Conservation (phyloP, 2,888 invertebrate species). For the Drosophila pullipes region DNA sequence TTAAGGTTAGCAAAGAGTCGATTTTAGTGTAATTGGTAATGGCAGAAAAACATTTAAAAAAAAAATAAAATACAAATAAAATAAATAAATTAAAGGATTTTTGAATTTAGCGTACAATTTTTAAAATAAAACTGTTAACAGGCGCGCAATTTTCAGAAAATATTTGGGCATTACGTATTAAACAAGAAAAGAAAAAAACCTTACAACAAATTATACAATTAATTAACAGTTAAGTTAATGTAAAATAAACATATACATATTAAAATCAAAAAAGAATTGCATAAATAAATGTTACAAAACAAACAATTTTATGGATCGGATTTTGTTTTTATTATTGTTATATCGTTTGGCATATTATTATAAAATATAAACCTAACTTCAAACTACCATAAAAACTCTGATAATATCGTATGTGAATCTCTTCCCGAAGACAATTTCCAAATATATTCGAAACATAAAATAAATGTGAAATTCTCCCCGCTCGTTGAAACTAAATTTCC, state of each 20-base stretch:
- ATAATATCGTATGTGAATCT: too few relatives aligned
- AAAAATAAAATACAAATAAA: slow-evolving; percentile 12
- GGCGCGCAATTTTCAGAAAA: slow-evolving; percentile 61
- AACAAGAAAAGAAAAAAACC: slow-evolving; percentile 27
- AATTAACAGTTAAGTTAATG: slow-evolving; percentile 62
- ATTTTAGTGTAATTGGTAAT: slow-evolving; percentile 71
- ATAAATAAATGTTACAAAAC: slow-evolving; percentile 78
- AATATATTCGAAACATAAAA: too few relatives aligned
- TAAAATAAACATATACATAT: slow-evolving; percentile 58
- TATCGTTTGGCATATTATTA: background rate
- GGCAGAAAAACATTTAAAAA: slow-evolving; percentile 32
- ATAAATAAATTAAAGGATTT: slow-evolving; percentile 12
- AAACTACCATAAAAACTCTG: background rate
- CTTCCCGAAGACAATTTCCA: too few relatives aligned
- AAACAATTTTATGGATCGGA: slow-evolving; percentile 5
- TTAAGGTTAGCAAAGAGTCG: slow-evolving; percentile 72
- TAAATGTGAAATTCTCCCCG: too few relatives aligned
- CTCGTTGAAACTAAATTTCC: too few relatives aligned
- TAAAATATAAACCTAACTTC: fast-evolving
- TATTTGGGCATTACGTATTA: slow-evolving; percentile 64
- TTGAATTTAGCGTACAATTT: slow-evolving; percentile 67
- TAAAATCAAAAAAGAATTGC: slow-evolving; percentile 55
- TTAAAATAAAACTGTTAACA: slow-evolving; percentile 60
- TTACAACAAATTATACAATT: slow-evolving; percentile 50
- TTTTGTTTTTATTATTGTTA: background rate